Evolutionary conservation across 64 coral and sea anemone genomes (phyloP), one percentile per base, ranked within the genome.

Genomic region (Dendronephthya gigantea): DNA sequence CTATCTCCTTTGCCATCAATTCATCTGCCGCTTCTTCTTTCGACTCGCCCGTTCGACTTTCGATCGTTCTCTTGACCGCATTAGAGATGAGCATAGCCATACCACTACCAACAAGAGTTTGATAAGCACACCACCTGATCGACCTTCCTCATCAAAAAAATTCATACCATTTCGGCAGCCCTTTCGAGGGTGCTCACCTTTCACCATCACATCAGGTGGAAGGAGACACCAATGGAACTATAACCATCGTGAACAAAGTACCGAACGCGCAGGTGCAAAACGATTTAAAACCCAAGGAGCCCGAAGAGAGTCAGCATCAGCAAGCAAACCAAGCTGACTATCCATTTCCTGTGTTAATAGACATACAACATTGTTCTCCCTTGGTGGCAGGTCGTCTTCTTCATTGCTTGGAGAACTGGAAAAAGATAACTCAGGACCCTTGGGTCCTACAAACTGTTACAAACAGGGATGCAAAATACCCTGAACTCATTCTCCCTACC

Each of bases 71-170:
- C 74, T 82, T 41, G 84, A 90, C 43, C 85, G 76, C 35, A 86
- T 86, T 47, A 82, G 68, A 36, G 52, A 48, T 40, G 72, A 90
- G 49, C 89, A 86, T 86, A 83, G 84, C 55, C 88, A 90, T 82
- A 90, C 49, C 25, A 16, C 82, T 32, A 84, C 82, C 22, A 90
- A 68, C 48, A 72, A n/a, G n/a, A n/a, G n/a, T n/a, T n/a, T n/a
- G n/a, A n/a, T n/a, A n/a, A n/a, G n/a, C n/a, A n/a, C n/a, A 50
- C 89, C 89, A 22, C 74, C 45, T 47, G 70, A 51, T 23, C 48
- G 34, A 25, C 49, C 66, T 17, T 37, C 36, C 5, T 58, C n/a
- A 25, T 2, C 32, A 81, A 0, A 48, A 9, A 50, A 48, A 2
- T 74, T 74, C 30, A 35, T 74, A 27, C 68, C 68, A 74, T 74